Evolutionary conservation across 2,888 invertebrate species (phyloP).

Genomic region (Syrista parreyssii): DNA sequence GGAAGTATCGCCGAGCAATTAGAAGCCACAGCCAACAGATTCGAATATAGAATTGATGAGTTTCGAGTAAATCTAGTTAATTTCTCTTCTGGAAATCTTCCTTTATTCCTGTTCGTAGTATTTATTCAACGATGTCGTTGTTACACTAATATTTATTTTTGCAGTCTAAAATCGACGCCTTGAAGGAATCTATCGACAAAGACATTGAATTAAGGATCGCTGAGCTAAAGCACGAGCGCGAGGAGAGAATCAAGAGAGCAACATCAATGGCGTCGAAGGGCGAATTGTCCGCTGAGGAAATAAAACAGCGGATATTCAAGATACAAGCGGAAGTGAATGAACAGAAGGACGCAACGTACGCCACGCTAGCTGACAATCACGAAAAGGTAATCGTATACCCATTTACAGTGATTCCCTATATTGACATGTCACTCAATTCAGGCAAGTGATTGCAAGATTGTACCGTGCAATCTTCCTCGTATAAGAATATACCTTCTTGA

Average conservation of each 20-base stretch:
- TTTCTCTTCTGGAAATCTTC: not conserved
- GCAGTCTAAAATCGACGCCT: slow-evolving; percentile 69
- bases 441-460: not conserved
- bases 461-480: not conserved
- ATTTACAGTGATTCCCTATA: slow-evolving; percentile 3
- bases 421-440: slow-evolving; percentile 7
- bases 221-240: slow-evolving; percentile 66
- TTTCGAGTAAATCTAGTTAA: slow-evolving; percentile 65
- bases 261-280: slow-evolving; percentile 65
- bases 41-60: slow-evolving; percentile 71
- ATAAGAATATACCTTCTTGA: not conserved
- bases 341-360: slow-evolving; percentile 61
- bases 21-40: slow-evolving; percentile 67
- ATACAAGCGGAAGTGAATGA: slow-evolving; percentile 65
- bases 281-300: slow-evolving; percentile 66
- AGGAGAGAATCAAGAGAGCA: slow-evolving; percentile 66
- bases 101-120: not conserved
- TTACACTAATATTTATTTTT: not conserved
- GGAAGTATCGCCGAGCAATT: slow-evolving; percentile 70
- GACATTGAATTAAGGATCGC: slow-evolving; percentile 70
- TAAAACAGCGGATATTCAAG: slow-evolving; percentile 67
- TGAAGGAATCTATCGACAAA: slow-evolving; percentile 68
- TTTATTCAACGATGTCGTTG: not conserved
- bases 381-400: slow-evolving; percentile 63
- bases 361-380: slow-evolving; percentile 55